Percentiles rank a stretch among this genome's conserved stretches.
Evolutionary conservation across 2,113 vertebrate genomes (phyloP).

Genomic region (Oncorhynchus kisutch): DNA sequence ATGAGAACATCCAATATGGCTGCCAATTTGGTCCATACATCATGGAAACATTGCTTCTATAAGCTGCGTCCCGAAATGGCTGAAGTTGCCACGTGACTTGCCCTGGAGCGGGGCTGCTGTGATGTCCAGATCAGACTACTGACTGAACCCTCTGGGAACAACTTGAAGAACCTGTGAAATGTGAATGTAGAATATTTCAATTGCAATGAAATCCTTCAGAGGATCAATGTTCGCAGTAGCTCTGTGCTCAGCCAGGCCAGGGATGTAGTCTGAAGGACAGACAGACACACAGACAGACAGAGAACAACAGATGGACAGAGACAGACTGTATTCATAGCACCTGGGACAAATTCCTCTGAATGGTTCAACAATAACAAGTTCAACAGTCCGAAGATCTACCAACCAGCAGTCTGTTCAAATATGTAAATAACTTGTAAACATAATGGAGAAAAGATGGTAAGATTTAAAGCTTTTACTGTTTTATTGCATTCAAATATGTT

Average conservation of each 20-base stretch:
- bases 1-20: conserved; percentile 4
- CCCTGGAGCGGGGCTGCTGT: conserved; percentile 30
- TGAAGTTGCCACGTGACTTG: too few relatives aligned
- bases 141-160: conserved; percentile 47
- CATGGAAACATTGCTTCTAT: background rate
- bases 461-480: conserved; percentile 71
- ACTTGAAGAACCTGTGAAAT: conserved; percentile 86
- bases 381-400: background rate
- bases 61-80: too few relatives aligned
- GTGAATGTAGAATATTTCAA: conserved; percentile 81
- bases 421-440: conserved; percentile 68
- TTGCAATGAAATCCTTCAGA: conserved; percentile 62
- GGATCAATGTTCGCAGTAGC: conserved; percentile 37
- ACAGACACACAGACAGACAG: conserved; percentile 2
- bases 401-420: conserved; percentile 70
- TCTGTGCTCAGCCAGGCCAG: conserved; percentile 59
- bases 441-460: conserved; percentile 16
- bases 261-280: conserved; percentile 21
- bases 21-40: background rate
- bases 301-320: conserved; percentile 1
- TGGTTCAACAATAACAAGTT: background rate
- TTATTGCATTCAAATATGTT: conserved; percentile 74
- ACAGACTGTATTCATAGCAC: conserved; percentile 15
- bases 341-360: conserved; percentile 28
- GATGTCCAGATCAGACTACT: conserved; percentile 60